Percentiles rank a stretch among this genome's conserved stretches.
Evolutionary conservation across 1,140 invertebrate genomes (phyloP).

Genomic region (Arion vulgaris): DNA sequence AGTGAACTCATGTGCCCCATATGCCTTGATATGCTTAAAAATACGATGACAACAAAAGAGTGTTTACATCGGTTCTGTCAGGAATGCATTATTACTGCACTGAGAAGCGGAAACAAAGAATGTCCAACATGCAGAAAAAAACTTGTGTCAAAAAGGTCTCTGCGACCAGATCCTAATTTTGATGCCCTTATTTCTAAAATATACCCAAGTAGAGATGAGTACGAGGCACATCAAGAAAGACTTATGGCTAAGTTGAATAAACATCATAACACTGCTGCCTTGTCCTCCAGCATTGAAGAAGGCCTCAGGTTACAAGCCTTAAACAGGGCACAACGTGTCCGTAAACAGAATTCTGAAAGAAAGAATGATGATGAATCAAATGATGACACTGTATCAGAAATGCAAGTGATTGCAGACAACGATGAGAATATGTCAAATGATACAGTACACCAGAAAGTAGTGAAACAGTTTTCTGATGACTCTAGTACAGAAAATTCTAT

Average conservation of each 20-base stretch:
- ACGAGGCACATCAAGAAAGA: constrained; percentile 95
- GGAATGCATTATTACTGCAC: constrained; percentile 97
- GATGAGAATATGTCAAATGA: constrained; percentile 50
- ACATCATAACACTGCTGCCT: constrained; percentile 84
- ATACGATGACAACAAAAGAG: constrained; percentile 99
- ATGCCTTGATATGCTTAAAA: constrained; percentile 98
- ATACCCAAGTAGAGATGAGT: constrained; percentile 96
- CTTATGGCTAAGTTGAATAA: constrained; percentile 95
- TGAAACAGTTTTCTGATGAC: constrained; percentile 74
- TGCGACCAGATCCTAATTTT: constrained; percentile 98
- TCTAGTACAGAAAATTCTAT: constrained; percentile 77
- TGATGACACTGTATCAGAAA: constrained; percentile 22
- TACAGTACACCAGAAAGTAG: constrained; percentile 59
- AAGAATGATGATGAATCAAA: constrained; percentile 30
- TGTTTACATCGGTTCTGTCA: constrained; percentile 98
- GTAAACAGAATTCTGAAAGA: constrained; percentile 63
- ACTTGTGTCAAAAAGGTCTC: constrained; percentile 95
- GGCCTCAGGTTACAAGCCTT: constrained; percentile 94
- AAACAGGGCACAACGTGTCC: constrained; percentile 78
- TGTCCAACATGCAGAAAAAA: constrained; percentile 99
- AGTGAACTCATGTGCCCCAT: constrained; percentile 99
- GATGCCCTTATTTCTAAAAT: constrained; percentile 98
- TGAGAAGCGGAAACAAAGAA: constrained; percentile 98
- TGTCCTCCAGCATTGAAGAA: constrained; percentile 95
- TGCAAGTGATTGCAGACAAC: constrained; percentile 16